A percentile compares a stretch with the other conserved stretches of the same genome.
Conservation (phyloP, 2,888 invertebrate genomes). For the Meandrusa payeni region DNA sequence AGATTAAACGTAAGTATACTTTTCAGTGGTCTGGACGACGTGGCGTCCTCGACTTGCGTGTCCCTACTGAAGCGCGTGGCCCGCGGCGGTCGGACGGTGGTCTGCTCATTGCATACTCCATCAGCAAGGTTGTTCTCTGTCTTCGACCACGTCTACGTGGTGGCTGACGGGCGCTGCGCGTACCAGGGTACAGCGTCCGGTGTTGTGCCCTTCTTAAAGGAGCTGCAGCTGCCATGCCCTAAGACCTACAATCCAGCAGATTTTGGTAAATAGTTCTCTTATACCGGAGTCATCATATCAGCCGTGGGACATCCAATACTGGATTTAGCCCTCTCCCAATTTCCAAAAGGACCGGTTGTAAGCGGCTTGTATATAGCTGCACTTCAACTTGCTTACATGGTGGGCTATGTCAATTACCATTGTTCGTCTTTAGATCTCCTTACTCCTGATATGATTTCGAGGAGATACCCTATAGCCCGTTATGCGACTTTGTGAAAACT, state of each 20-base stretch:
- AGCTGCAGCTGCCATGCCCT: slow-evolving; percentile 91
- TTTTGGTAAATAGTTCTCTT: slow-evolving; percentile 93
- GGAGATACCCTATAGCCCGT: no score
- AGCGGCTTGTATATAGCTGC: no score
- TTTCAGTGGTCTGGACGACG: slow-evolving; percentile 93
- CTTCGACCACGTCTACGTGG: slow-evolving; percentile 94
- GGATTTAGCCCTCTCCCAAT: no score
- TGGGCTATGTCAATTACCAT: no score
- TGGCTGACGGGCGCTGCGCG: slow-evolving; percentile 93
- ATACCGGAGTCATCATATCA: no score
- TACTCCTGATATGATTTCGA: no score
- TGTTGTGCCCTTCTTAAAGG: slow-evolving; percentile 90
- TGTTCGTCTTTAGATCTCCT: no score
- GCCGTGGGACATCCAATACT: no score
- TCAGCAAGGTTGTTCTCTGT: slow-evolving; percentile 94
- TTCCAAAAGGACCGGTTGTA: no score
- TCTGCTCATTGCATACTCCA: slow-evolving; percentile 98
- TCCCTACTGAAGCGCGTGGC: slow-evolving; percentile 91
- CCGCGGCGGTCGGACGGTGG: slow-evolving; percentile 92
- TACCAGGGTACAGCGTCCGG: slow-evolving; percentile 91
- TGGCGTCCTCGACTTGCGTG: slow-evolving; percentile 94
- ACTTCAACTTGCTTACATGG: no score
- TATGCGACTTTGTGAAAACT: no score
- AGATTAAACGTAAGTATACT: no score
- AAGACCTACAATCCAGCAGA: slow-evolving; percentile 97